phyloP scores from a whole-genome alignment of 2,797 vertebrate genomes.

The Tapera naevia region DNA sequence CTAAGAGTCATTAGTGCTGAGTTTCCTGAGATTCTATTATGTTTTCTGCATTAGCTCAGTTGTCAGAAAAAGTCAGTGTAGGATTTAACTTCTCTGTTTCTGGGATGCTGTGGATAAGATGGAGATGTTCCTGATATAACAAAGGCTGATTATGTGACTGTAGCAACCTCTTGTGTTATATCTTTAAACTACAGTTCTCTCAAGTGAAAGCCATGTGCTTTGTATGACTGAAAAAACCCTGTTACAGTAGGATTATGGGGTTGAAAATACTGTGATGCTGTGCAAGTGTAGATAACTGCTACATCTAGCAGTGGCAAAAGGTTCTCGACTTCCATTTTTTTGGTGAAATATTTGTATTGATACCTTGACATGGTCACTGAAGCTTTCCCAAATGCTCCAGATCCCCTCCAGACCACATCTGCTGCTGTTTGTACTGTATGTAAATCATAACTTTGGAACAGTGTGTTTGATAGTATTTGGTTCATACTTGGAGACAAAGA shows the following conservation, averaged over 20 bases:
- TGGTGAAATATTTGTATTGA: not conserved
- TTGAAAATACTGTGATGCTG: not conserved
- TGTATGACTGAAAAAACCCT: not conserved
- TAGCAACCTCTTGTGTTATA: constrained; percentile 53
- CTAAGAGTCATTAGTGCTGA: not conserved
- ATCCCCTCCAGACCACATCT: not conserved
- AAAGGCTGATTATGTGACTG: not conserved
- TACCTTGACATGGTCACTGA: not conserved
- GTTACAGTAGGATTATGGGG: not conserved
- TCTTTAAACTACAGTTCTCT: constrained; percentile 26
- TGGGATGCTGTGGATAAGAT: not conserved
- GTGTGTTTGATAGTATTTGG: not conserved
- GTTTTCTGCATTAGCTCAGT: not conserved
- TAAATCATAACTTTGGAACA: not conserved
- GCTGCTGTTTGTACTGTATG: not conserved
- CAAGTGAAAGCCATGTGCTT: not conserved
- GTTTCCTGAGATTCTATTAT: not conserved
- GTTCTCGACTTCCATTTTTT: not conserved
- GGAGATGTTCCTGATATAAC: not conserved
- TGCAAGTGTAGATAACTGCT: not conserved
- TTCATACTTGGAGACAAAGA: not conserved
- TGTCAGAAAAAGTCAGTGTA: constrained; percentile 7
- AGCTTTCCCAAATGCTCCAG: not conserved
- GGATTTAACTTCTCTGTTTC: not conserved
- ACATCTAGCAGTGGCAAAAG: not conserved